phyloP scores from a whole-genome alignment of 2,113 vertebrate genomes.

The Meleagris gallopavo region DNA sequence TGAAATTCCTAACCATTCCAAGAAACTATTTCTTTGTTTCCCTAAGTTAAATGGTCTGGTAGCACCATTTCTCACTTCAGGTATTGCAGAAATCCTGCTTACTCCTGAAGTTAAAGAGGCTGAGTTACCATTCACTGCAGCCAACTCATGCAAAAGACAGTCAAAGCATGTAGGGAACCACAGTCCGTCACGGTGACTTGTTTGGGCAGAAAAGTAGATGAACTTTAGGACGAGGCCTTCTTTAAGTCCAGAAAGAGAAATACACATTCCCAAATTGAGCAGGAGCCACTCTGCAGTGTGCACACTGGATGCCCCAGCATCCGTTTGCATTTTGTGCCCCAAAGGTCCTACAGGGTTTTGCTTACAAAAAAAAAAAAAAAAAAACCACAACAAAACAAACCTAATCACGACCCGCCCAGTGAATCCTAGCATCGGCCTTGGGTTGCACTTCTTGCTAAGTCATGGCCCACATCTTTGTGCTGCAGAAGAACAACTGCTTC shows the following conservation, averaged over 20 bases:
- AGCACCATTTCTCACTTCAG: not conserved
- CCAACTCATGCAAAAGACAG: not conserved
- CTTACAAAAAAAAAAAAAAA: not conserved
- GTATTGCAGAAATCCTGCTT: not conserved
- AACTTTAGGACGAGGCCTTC: not conserved
- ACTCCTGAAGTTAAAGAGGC: not conserved
- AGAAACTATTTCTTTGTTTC: not conserved
- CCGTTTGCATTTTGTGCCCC: not conserved
- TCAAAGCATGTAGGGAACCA: not conserved
- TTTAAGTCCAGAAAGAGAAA: not conserved
- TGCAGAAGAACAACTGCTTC: not conserved
- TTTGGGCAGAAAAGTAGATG: not conserved
- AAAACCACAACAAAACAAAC: too few species aligned
- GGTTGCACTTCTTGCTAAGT: fast-evolving
- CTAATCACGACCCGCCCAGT: not conserved
- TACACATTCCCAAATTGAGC: not conserved
- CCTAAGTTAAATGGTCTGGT: not conserved
- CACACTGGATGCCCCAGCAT: not conserved
- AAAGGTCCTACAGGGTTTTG: not conserved
- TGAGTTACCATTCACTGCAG: not conserved
- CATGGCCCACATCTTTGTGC: too few species aligned
- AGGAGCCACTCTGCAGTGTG: not conserved
- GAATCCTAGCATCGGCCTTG: too few species aligned
- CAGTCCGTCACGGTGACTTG: not conserved
- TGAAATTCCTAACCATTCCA: not conserved